Conservation (phyloP, 2,797 vertebrate species). For the Taenioides sp. region DNA sequence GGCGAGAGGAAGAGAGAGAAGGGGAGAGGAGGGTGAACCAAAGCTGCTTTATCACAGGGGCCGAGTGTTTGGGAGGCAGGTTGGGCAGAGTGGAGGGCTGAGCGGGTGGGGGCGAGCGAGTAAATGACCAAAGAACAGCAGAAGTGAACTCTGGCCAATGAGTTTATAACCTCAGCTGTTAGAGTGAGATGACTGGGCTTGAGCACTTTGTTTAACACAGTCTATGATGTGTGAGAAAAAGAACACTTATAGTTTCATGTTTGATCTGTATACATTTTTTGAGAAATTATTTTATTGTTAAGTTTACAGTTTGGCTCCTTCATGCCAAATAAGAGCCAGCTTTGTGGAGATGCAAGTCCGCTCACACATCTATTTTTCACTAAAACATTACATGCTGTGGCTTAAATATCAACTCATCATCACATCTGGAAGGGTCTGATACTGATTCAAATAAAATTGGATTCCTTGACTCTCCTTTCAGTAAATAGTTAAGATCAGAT, state of each 20-base stretch:
- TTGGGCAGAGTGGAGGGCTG: too few relatives aligned
- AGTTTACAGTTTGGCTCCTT: too few relatives aligned
- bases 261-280: background rate
- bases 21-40: slow-evolving; percentile 44
- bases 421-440: too few relatives aligned
- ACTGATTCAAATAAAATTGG: too few relatives aligned
- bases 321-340: too few relatives aligned
- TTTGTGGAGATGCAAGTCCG: too few relatives aligned
- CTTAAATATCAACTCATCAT: too few relatives aligned
- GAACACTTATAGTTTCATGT: background rate
- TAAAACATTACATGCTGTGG: too few relatives aligned
- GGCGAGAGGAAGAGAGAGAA: slow-evolving; percentile 70
- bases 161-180: slow-evolving; percentile 50
- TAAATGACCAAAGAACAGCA: slow-evolving; percentile 79
- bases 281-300: too few relatives aligned
- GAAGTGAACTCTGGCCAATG: slow-evolving; percentile 80
- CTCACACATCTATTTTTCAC: too few relatives aligned
- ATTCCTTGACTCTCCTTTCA: too few relatives aligned
- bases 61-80: slow-evolving; percentile 11
- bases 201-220: background rate
- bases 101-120: slow-evolving; percentile 1
- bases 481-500: too few relatives aligned
- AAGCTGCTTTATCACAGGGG: slow-evolving; percentile 84
- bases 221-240: background rate
- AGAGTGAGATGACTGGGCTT: background rate